A percentile compares a stretch with the other conserved stretches of the same genome.
Conservation (phyloP, 1,140 invertebrate species). For the Sitobion miscanthi region DNA sequence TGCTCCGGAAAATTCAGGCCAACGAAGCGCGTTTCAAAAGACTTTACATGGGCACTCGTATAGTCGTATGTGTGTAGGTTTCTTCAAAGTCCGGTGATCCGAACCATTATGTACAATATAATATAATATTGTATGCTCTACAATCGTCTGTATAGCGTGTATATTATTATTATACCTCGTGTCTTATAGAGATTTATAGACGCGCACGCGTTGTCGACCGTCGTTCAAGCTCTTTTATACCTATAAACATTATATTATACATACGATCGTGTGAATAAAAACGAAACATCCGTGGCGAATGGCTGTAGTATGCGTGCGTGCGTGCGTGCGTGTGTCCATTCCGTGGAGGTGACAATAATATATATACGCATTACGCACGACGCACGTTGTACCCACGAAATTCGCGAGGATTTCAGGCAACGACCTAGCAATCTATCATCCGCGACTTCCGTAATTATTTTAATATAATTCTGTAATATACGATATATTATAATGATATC, state of each 20-base stretch:
- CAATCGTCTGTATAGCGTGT: too few relatives aligned
- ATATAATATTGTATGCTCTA: not conserved
- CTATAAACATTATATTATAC: not conserved
- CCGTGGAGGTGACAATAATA: not conserved
- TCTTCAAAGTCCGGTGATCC: not conserved
- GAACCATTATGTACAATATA: not conserved
- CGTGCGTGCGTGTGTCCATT: not conserved
- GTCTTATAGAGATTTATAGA: not conserved
- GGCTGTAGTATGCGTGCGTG: not conserved
- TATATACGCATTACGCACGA: not conserved
- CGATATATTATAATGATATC: not conserved
- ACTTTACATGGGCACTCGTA: not conserved
- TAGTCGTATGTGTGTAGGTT: not conserved
- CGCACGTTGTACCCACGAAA: not conserved
- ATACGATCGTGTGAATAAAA: slow-evolving; percentile 22
- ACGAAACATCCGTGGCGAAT: slow-evolving; percentile 30
- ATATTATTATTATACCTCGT: not conserved
- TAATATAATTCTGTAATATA: not conserved
- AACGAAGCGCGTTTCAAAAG: not conserved
- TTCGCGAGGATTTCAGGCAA: not conserved
- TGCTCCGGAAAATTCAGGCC: not conserved
- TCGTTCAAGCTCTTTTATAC: not conserved
- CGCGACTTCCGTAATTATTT: not conserved
- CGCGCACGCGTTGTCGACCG: not conserved
- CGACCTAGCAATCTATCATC: not conserved